Conservation (phyloP, 2,888 invertebrate species). For the Temnothorax rugatulus region DNA sequence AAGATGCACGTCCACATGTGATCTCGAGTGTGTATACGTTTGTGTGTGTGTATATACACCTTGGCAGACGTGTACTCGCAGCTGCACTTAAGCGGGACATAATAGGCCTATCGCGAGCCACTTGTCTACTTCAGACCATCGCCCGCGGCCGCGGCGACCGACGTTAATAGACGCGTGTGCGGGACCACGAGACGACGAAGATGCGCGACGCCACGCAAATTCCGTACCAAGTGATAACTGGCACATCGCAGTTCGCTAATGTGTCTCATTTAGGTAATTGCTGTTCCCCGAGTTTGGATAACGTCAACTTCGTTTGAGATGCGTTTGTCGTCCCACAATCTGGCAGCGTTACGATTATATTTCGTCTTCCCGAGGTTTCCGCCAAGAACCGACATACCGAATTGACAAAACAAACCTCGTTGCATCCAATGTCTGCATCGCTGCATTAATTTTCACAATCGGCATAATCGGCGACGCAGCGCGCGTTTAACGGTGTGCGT, state of each 20-base stretch:
- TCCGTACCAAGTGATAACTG: conserved; percentile 10
- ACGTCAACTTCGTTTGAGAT: neutral
- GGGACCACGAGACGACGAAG: conserved; percentile 44
- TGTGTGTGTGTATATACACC: conserved; percentile 24
- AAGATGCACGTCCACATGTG: neutral
- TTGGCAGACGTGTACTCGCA: conserved; percentile 44
- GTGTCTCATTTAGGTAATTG: conserved; percentile 39
- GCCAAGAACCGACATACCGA: neutral
- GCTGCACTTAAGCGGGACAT: conserved; percentile 64
- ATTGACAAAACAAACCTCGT: neutral
- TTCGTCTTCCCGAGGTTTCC: neutral
- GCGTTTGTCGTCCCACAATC: neutral
- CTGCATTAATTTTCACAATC: neutral
- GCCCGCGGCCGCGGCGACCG: conserved; percentile 28
- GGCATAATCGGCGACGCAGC: conserved; percentile 16
- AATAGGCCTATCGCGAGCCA: conserved; percentile 73
- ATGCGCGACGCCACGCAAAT: neutral
- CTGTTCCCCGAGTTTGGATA: conserved; percentile 19
- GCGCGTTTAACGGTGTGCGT: neutral
- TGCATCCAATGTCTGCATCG: neutral
- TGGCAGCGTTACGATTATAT: neutral
- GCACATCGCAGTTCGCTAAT: neutral
- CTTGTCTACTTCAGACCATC: conserved; percentile 66
- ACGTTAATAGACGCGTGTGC: conserved; percentile 70
- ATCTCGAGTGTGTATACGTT: neutral